Conservation (phyloP, 2,113 vertebrate genomes). For the Heteronetta atricapilla region DNA sequence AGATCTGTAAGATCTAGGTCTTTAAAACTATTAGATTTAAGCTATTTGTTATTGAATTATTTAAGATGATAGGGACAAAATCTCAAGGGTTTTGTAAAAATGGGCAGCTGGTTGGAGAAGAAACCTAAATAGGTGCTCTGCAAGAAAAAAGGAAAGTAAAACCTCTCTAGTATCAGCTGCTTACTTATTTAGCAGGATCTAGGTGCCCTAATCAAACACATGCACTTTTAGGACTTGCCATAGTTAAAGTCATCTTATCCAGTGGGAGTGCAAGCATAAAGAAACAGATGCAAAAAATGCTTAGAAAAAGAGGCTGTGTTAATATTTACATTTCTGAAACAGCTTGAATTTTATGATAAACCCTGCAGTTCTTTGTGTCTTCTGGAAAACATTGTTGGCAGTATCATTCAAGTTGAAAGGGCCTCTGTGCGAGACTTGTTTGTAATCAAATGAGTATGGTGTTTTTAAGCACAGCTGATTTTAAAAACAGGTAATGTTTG, state of each 20-base stretch:
- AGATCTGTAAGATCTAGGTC: not conserved
- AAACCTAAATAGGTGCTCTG: not conserved
- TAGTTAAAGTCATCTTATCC: not conserved
- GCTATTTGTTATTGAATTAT: not conserved
- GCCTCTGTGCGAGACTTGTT: not conserved
- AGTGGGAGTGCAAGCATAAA: not conserved
- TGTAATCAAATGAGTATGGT: not conserved
- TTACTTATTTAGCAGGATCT: not conserved
- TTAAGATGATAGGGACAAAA: not conserved
- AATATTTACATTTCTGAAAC: not conserved
- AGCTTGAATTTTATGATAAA: conserved; percentile 6
- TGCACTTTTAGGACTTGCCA: not conserved
- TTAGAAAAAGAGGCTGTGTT: not conserved
- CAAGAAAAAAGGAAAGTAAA: not conserved
- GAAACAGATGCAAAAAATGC: not conserved
- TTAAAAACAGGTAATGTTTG: not conserved
- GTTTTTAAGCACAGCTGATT: not conserved
- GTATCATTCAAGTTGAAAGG: not conserved
- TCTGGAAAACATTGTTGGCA: not conserved
- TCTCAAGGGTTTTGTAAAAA: not conserved
- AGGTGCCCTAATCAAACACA: not conserved
- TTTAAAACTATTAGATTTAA: not conserved
- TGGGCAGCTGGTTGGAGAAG: not conserved
- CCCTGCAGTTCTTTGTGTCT: not conserved
- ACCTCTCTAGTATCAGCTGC: not conserved